Evolutionary conservation across 2,888 invertebrate genomes (phyloP).

Genomic region (Nephrocerus scutellatus): DNA sequence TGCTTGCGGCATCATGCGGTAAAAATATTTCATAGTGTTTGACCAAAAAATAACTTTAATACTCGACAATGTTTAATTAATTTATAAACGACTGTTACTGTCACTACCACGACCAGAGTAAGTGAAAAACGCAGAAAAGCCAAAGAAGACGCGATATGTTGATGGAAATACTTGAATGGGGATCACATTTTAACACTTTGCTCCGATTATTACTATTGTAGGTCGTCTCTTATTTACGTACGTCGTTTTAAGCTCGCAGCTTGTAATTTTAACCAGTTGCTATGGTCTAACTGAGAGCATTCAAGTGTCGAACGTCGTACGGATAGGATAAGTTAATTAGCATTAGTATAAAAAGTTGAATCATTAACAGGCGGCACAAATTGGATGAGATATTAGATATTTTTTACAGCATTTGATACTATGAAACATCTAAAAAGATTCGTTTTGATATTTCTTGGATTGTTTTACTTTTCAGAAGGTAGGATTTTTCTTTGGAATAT

Average conservation of each 20-base stretch:
- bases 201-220: constrained; percentile 20
- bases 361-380: no score
- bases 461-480: constrained; percentile 46
- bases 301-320: constrained; percentile 28
- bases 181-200: constrained; percentile 31
- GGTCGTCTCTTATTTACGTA: not conserved
- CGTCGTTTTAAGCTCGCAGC: not conserved
- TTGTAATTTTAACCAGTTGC: constrained; percentile 2
- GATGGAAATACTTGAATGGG: not conserved
- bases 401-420: no score
- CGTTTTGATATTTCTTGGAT: constrained; percentile 28
- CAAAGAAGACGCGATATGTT: no score
- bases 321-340: constrained; percentile 20
- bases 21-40: no score
- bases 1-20: no score
- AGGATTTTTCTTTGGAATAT: constrained; percentile 8
- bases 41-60: no score
- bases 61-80: constrained; percentile 2
- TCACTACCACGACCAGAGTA: not conserved
- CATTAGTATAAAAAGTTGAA: constrained; percentile 12
- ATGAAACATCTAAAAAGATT: constrained; percentile 29
- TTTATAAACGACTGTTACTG: not conserved
- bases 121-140: no score
- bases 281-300: constrained; percentile 26
- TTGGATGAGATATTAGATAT: no score